Evolutionary conservation across 2,113 vertebrate genomes (phyloP).

Genomic region (Corythaeola cristata): DNA sequence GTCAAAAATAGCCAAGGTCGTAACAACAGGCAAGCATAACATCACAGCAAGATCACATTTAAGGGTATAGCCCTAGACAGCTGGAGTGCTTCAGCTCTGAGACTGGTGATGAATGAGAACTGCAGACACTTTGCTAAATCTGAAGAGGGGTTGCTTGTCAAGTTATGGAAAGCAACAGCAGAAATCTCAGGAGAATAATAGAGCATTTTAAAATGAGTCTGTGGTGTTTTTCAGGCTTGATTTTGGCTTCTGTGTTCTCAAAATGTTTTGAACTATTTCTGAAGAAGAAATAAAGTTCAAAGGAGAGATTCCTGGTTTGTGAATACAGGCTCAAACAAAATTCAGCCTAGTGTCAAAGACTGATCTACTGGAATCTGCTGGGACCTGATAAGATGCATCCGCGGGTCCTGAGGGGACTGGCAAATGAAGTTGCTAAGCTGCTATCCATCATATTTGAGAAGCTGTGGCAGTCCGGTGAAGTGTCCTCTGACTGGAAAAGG

Average conservation of each 20-base stretch:
- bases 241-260: conserved; percentile 3
- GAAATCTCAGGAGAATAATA: not conserved
- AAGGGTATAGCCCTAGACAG: conserved; percentile 27
- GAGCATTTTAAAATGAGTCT: not conserved
- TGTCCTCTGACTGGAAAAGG: no score
- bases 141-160: not conserved
- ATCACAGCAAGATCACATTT: conserved; percentile 27
- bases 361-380: not conserved
- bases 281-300: not conserved
- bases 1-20: conserved; percentile 47
- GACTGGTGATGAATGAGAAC: conserved; percentile 12
- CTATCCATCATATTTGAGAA: no score
- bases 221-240: not conserved
- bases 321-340: not conserved
- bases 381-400: no score
- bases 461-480: no score
- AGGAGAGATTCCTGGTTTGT: not conserved
- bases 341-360: not conserved
- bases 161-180: not conserved
- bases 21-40: not conserved
- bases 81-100: conserved; percentile 2
- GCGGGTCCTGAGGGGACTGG: no score
- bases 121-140: not conserved
- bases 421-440: no score
- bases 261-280: conserved; percentile 39